These are phyloP conservation scores for Heteromormyrus szaboi DNA, from an alignment of 2,797 vertebrate genomes.

Conservation along the genomic window DNA sequence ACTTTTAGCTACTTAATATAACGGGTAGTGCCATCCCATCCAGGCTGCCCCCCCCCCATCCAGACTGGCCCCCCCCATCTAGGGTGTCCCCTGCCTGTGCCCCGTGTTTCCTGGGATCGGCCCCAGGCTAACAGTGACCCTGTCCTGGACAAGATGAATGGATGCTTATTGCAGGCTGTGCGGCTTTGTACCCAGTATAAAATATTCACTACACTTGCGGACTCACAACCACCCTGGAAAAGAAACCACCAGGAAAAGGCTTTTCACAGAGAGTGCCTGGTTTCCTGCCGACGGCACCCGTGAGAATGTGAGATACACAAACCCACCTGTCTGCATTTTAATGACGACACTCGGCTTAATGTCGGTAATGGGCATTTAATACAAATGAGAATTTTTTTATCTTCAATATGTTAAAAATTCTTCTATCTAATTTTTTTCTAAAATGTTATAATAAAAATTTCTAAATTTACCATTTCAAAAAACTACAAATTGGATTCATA, in stretches of 20 bases:
- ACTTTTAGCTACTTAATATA: not conserved
- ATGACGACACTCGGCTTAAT: not conserved
- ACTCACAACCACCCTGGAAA: not conserved
- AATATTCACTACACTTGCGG: not conserved
- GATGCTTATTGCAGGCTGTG: slow-evolving; percentile 4
- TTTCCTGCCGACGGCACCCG: slow-evolving; percentile 71
- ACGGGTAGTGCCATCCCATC: not conserved
- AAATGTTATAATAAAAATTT: not conserved
- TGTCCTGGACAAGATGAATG: not conserved
- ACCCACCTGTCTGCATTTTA: slow-evolving; percentile 65
- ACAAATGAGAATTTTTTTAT: not conserved
- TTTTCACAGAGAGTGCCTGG: not conserved
- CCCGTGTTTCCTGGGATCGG: not conserved
- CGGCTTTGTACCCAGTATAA: not conserved
- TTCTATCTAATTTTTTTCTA: not conserved
- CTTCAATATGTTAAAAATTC: not conserved
- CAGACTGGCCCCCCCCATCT: not conserved
- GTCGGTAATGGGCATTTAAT: not conserved
- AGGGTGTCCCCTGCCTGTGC: not conserved
- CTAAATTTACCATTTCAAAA: not conserved
- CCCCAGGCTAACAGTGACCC: not conserved
- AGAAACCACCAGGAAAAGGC: not conserved
- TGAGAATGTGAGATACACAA: slow-evolving; percentile 70
- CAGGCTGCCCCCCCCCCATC: not conserved
- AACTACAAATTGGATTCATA: not conserved